Conservation (phyloP, 92 coral and sea anemone species). For the Epizoanthus scotinus region DNA sequence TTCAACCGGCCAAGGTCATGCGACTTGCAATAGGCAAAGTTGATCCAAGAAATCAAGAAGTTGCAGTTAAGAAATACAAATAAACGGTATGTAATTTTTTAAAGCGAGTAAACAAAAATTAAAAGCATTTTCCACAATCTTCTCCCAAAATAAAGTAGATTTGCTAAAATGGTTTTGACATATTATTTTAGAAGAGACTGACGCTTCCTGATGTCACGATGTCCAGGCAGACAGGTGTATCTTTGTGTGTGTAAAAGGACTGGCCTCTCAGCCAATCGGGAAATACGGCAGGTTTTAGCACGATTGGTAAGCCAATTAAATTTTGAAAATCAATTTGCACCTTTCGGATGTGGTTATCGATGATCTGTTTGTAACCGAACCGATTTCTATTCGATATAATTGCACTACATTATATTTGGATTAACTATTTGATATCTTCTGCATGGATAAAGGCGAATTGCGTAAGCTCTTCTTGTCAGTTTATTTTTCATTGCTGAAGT, state of each 20-base stretch:
- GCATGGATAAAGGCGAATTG: too few species aligned
- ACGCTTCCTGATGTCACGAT: not conserved
- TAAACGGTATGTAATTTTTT: not conserved
- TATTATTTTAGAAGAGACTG: not conserved
- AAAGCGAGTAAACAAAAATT: not conserved
- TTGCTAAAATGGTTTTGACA: conserved; percentile 14
- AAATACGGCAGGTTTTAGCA: not conserved
- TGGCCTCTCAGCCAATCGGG: not conserved
- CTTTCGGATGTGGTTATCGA: not conserved
- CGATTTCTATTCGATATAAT: not conserved
- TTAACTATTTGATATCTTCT: too few species aligned
- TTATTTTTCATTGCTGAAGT: too few species aligned
- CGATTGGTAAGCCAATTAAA: conserved; percentile 1
- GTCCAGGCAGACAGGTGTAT: not conserved
- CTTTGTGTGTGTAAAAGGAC: not conserved
- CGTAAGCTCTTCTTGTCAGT: too few species aligned
- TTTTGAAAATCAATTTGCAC: not conserved
- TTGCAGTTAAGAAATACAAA: not conserved
- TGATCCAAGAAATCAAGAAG: not conserved
- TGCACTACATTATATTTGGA: not conserved
- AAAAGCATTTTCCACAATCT: not conserved
- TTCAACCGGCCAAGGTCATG: not conserved
- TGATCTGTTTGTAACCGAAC: not conserved
- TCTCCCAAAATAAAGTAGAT: not conserved
- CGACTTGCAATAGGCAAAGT: not conserved